These are phyloP conservation scores for Xerus rutilus DNA, from an alignment of 2,797 vertebrate genomes.

Conservation along the genomic window DNA sequence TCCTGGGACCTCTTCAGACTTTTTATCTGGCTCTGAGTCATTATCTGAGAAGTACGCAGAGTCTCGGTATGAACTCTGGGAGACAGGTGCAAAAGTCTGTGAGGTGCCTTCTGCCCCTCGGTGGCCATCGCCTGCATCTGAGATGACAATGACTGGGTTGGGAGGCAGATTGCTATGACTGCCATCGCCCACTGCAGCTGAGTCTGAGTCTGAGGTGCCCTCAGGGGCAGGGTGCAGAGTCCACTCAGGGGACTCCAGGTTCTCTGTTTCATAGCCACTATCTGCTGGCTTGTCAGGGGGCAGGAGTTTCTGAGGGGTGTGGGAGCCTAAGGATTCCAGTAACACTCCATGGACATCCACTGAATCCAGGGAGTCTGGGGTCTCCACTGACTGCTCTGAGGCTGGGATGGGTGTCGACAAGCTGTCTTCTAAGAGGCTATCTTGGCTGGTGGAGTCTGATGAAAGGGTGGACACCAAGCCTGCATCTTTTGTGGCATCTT, in stretches of 20 bases:
- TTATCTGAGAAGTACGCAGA: slow-evolving; percentile 99
- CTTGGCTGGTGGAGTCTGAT: slow-evolving; percentile 95
- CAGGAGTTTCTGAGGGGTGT: slow-evolving; percentile 91
- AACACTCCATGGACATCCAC: slow-evolving; percentile 92
- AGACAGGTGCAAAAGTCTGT: slow-evolving; percentile 87
- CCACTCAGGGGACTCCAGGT: slow-evolving; percentile 99
- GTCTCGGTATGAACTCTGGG: slow-evolving; percentile 93
- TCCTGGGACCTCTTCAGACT: slow-evolving; percentile 88
- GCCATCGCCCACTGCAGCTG: neutral
- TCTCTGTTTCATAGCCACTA: slow-evolving; percentile 99
- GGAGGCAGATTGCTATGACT: slow-evolving; percentile 80
- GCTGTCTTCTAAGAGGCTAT: slow-evolving; percentile 95
- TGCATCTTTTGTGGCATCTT: slow-evolving; percentile 82
- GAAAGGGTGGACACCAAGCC: slow-evolving; percentile 90
- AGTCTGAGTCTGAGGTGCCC: slow-evolving; percentile 86
- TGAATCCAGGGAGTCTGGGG: slow-evolving; percentile 96
- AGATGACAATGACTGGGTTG: slow-evolving; percentile 93
- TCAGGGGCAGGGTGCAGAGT: slow-evolving; percentile 92
- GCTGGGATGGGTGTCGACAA: slow-evolving; percentile 89
- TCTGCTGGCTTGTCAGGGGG: slow-evolving; percentile 97
- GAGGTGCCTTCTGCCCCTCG: slow-evolving; percentile 84
- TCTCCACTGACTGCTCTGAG: slow-evolving; percentile 91
- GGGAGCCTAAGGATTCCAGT: slow-evolving; percentile 88
- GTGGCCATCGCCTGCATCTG: slow-evolving; percentile 89
- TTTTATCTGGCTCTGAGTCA: slow-evolving; percentile 96